phyloP scores from a whole-genome alignment of 2,113 vertebrate species.

The Osmerus mordax region DNA sequence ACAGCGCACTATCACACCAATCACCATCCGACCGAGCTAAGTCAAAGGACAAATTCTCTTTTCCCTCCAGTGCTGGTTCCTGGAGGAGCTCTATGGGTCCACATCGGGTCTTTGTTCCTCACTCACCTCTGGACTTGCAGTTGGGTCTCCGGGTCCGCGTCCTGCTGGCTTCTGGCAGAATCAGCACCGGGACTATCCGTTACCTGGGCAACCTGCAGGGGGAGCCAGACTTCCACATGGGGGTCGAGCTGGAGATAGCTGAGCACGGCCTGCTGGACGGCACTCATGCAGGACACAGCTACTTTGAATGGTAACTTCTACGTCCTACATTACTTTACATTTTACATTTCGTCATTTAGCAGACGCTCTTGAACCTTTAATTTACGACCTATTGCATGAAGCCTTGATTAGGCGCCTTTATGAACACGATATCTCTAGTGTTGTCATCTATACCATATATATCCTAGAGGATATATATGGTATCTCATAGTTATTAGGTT shows the following conservation, averaged over 20 bases:
- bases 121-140: constrained; percentile 73
- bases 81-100: constrained; percentile 41
- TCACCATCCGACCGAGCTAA: no score
- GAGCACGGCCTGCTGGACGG: constrained; percentile 57
- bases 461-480: no score
- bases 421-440: no score
- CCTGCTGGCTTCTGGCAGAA: constrained; percentile 68
- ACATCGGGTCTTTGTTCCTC: constrained; percentile 69
- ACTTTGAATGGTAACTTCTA: constrained; percentile 72
- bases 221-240: constrained; percentile 65
- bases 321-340: neutral
- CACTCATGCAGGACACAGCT: constrained; percentile 56
- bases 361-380: no score
- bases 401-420: neutral
- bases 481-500: no score
- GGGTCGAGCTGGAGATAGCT: constrained; percentile 70
- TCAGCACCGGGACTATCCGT: constrained; percentile 67
- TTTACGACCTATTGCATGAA: neutral
- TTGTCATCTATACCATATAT: no score
- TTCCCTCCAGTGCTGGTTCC: constrained; percentile 43
- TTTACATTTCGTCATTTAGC: no score
- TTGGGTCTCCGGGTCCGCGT: constrained; percentile 70
- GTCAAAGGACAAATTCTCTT: neutral
- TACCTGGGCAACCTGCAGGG: constrained; percentile 70
- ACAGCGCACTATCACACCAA: neutral